These are phyloP conservation scores for Homarus gammarus DNA, from an alignment of 2,888 invertebrate species.

Conservation along the genomic window DNA sequence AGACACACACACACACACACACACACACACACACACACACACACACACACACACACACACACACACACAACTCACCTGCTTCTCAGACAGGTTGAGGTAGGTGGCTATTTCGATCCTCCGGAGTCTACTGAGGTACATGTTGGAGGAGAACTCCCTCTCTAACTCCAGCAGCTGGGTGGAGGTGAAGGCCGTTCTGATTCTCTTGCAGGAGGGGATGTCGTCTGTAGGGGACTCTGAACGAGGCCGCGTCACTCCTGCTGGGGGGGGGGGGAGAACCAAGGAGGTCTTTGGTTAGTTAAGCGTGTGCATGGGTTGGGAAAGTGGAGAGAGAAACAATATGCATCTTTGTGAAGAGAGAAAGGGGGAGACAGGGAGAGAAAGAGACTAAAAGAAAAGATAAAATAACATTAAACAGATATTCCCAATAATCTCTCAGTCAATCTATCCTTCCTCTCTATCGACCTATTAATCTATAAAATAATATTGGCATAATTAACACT, in stretches of 20 bases:
- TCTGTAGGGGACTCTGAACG: constrained; percentile 58
- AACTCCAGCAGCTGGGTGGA: constrained; percentile 92
- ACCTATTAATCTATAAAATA: no score
- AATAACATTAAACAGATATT: no score
- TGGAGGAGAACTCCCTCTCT: constrained; percentile 92
- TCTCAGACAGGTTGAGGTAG: constrained; percentile 91
- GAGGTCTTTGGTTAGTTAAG: not conserved
- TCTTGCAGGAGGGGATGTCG: constrained; percentile 83
- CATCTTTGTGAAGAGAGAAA: not conserved
- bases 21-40: not conserved
- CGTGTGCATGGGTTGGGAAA: constrained; percentile 13
- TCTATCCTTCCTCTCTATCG: no score
- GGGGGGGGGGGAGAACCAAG: not conserved
- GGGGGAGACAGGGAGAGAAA: not conserved
- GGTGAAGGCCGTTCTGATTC: constrained; percentile 95
- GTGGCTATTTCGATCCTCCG: constrained; percentile 96
- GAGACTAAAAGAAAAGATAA: no score
- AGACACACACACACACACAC: not conserved
- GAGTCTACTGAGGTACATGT: constrained; percentile 93
- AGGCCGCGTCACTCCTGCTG: constrained; percentile 61
- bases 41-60: no score
- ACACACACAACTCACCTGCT: constrained; percentile 86
- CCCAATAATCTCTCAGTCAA: no score
- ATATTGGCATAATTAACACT: no score
- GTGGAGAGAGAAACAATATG: not conserved